Evolutionary conservation across 2,113 vertebrate genomes (phyloP).

Genomic region (Halichoeres trimaculatus): DNA sequence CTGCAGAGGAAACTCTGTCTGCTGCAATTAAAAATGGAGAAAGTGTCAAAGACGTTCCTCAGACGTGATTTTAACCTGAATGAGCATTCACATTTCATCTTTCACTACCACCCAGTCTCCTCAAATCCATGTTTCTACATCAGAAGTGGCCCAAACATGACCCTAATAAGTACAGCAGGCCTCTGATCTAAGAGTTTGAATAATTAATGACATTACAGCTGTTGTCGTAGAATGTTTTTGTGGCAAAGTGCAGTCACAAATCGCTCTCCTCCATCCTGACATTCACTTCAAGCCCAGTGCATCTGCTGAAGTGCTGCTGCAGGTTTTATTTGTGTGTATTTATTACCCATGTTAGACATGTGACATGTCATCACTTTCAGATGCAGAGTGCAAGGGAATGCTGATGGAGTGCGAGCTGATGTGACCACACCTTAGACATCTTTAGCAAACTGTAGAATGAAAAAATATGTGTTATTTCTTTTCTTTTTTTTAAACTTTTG

Average conservation of each 20-base stretch:
- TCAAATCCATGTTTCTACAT: not conserved
- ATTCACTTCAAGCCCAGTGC: not conserved
- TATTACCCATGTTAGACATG: not conserved
- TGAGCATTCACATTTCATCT: not conserved
- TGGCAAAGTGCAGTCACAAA: not conserved
- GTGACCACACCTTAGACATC: not conserved
- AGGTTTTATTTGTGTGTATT: not conserved
- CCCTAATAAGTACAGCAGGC: not conserved
- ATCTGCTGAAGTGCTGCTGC: not conserved
- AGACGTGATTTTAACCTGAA: not conserved
- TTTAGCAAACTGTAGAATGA: not conserved
- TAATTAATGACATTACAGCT: constrained; percentile 5
- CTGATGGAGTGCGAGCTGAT: not conserved
- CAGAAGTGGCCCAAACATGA: not conserved
- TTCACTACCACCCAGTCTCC: constrained; percentile 1
- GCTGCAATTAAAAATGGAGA: not conserved
- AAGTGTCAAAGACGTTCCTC: not conserved
- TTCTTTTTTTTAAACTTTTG: not conserved
- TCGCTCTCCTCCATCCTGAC: not conserved
- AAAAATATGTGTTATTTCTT: not conserved
- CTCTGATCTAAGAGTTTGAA: constrained; percentile 4
- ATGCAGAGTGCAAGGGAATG: not conserved
- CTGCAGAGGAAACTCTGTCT: constrained; percentile 11
- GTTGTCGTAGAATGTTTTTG: constrained; percentile 15
- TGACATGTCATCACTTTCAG: not conserved